phyloP scores from a whole-genome alignment of 1,140 invertebrate genomes.

The Aphelinus certus region DNA sequence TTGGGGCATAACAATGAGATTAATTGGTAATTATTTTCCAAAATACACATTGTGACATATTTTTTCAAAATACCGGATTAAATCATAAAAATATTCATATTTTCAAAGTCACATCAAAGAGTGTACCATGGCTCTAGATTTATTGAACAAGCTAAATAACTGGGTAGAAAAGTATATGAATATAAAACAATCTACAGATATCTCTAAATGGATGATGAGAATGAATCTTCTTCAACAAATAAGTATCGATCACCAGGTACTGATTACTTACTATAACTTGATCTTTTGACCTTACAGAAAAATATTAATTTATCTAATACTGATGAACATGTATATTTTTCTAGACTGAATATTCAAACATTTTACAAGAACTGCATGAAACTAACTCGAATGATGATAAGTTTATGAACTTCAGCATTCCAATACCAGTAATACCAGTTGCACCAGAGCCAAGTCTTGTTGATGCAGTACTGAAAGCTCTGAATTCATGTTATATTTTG shows the following conservation, averaged over 20 bases:
- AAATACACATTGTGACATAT: not conserved
- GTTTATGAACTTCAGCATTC: not conserved
- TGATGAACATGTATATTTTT: not conserved
- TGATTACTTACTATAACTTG: too few relatives aligned
- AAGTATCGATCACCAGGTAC: slow-evolving; percentile 14
- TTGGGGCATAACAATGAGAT: slow-evolving; percentile 7
- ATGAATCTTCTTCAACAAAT: not conserved
- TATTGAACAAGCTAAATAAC: slow-evolving; percentile 19
- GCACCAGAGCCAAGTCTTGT: not conserved
- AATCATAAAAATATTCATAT: not conserved
- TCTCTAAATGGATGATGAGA: slow-evolving; percentile 4
- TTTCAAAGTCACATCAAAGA: not conserved
- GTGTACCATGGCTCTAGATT: slow-evolving; percentile 12
- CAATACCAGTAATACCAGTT: not conserved
- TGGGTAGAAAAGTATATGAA: slow-evolving; percentile 19
- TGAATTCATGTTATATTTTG: not conserved
- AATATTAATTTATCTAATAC: not conserved
- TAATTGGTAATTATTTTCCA: slow-evolving; percentile 17
- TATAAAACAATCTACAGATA: slow-evolving; percentile 1
- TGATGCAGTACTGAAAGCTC: not conserved
- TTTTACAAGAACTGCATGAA: not conserved
- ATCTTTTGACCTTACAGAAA: too few relatives aligned
- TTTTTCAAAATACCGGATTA: not conserved
- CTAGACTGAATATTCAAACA: not conserved
- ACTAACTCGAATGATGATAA: not conserved